phyloP scores from a whole-genome alignment of 1,140 invertebrate species.

The Solenopsis invicta region DNA sequence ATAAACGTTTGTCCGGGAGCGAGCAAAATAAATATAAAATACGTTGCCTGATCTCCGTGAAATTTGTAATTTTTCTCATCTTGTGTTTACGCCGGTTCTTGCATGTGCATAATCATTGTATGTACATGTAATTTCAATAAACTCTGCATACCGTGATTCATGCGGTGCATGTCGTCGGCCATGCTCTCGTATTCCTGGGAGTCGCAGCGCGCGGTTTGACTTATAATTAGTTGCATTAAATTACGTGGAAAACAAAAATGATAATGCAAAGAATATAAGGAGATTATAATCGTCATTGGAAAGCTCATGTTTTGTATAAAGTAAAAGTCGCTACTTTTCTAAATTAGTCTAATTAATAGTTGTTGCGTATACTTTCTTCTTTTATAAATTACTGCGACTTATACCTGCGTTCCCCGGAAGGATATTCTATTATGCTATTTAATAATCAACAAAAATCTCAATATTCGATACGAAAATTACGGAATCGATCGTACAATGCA shows the following conservation, averaged over 20 bases:
- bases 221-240: constrained; percentile 37
- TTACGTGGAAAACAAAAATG: constrained; percentile 3
- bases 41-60: not conserved
- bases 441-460: not conserved
- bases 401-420: not conserved
- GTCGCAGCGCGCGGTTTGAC: not conserved
- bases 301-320: not conserved
- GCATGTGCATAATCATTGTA: not conserved
- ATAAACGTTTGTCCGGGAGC: constrained; percentile 32
- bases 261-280: not conserved
- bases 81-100: not conserved
- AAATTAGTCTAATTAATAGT: constrained; percentile 18
- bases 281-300: not conserved
- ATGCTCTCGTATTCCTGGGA: not conserved
- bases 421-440: not conserved
- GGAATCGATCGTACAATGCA: not conserved
- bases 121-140: constrained; percentile 24
- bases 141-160: not conserved
- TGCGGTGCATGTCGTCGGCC: not conserved
- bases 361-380: constrained; percentile 4
- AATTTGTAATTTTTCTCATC: not conserved
- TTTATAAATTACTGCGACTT: not conserved
- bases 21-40: constrained; percentile 43
- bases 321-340: constrained; percentile 30
- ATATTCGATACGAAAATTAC: not conserved